Evolutionary conservation across 2,113 vertebrate species (phyloP).

Genomic region (Bostrychus sinensis): DNA sequence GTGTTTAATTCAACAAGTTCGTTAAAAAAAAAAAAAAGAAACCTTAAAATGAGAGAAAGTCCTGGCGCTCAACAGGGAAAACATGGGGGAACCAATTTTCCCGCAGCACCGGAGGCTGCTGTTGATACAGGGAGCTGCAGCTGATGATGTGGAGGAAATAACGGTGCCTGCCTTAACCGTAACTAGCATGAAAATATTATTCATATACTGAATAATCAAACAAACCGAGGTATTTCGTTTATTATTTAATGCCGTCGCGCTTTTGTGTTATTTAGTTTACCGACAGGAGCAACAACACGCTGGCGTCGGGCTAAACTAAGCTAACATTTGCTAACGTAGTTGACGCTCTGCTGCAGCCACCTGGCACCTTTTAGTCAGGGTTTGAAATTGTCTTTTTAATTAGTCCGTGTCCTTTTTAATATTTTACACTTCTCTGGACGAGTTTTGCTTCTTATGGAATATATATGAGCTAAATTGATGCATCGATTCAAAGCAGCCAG

Average conservation of each 20-base stretch:
- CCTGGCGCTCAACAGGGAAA: too few relatives aligned
- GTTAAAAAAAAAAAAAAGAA: too few relatives aligned
- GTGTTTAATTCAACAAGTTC: too few relatives aligned
- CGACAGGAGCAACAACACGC: constrained; percentile 10
- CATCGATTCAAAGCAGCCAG: constrained; percentile 44
- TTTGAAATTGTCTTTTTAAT: not conserved
- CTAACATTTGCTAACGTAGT: constrained; percentile 44
- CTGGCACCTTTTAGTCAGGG: constrained; percentile 10
- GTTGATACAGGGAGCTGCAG: constrained; percentile 1
- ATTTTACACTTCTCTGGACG: not conserved
- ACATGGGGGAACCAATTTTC: too few relatives aligned
- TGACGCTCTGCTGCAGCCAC: constrained; percentile 32
- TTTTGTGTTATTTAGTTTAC: not conserved
- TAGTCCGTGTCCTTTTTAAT: not conserved
- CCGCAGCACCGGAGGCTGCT: constrained; percentile 21
- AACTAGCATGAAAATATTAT: not conserved
- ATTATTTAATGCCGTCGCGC: not conserved
- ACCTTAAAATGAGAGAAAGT: too few relatives aligned
- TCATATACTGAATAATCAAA: not conserved
- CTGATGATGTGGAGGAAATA: constrained; percentile 48
- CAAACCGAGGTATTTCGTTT: not conserved
- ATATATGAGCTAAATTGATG: constrained; percentile 59
- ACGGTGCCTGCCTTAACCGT: constrained; percentile 17
- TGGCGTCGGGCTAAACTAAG: constrained; percentile 15
- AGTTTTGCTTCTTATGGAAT: not conserved